phyloP scores from a whole-genome alignment of 2,113 vertebrate species.

The Pungitius pungitius region DNA sequence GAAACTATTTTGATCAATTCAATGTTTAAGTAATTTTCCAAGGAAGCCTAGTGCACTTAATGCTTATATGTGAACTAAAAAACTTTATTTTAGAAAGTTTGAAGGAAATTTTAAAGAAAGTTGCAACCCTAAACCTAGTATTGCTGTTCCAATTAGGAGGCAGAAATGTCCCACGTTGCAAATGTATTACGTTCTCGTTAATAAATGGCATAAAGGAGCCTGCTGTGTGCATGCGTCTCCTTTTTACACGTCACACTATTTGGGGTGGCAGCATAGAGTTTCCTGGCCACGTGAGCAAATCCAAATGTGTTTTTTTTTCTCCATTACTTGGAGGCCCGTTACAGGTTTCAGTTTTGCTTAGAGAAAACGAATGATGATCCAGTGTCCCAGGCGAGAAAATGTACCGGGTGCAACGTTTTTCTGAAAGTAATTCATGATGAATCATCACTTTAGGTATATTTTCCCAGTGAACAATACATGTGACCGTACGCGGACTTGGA shows the following conservation, averaged over 20 bases:
- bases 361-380: background rate
- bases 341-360: background rate
- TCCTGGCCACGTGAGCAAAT: background rate
- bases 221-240: constrained; percentile 30
- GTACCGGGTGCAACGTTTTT: no score
- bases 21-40: background rate
- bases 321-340: background rate
- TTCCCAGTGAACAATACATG: background rate
- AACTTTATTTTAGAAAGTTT: background rate
- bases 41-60: background rate
- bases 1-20: background rate
- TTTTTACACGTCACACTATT: background rate
- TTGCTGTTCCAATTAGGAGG: background rate
- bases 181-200: constrained; percentile 10
- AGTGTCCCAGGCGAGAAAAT: no score
- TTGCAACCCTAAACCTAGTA: background rate
- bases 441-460: background rate
- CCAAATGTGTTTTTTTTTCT: background rate
- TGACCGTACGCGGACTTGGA: background rate
- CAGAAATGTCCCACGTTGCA: background rate
- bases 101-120: background rate
- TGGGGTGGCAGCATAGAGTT: background rate
- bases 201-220: background rate
- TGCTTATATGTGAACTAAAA: background rate
- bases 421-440: background rate